These are phyloP conservation scores for Apis laboriosa DNA, from an alignment of 1,140 invertebrate species.

Conservation along the genomic window DNA sequence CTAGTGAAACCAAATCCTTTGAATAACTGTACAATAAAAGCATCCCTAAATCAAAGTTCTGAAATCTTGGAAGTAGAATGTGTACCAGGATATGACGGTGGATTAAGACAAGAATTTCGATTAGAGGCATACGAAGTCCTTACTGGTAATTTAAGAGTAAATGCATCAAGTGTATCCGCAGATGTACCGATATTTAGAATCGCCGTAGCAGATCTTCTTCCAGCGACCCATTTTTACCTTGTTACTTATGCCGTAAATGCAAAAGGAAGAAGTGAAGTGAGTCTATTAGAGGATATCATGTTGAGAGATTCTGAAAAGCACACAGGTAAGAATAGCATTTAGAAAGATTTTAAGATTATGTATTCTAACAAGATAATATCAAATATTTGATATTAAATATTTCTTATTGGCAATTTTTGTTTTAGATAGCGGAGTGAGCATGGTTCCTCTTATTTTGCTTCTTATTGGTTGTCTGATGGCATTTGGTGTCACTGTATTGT, in stretches of 20 bases:
- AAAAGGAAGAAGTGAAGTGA: slow-evolving; percentile 91
- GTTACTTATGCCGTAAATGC: slow-evolving; percentile 92
- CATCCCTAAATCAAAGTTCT: slow-evolving; percentile 85
- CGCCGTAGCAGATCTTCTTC: slow-evolving; percentile 84
- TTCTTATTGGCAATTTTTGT: slow-evolving; percentile 47
- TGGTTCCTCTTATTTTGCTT: slow-evolving; percentile 84
- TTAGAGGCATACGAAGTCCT: slow-evolving; percentile 89
- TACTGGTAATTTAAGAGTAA: slow-evolving; percentile 86
- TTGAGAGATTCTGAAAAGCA: slow-evolving; percentile 93
- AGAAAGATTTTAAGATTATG: not conserved
- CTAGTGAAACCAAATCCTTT: slow-evolving; percentile 89
- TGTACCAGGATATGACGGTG: slow-evolving; percentile 90
- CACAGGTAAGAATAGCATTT: slow-evolving; percentile 83
- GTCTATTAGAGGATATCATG: slow-evolving; percentile 91
- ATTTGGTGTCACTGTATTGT: slow-evolving; percentile 83
- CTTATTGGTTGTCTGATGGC: slow-evolving; percentile 84
- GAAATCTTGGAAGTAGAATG: slow-evolving; percentile 89
- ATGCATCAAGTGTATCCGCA: slow-evolving; percentile 81
- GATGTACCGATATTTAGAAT: slow-evolving; percentile 87
- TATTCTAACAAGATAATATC: too few species aligned
- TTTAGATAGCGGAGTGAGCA: slow-evolving; percentile 83
- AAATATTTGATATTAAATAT: not conserved
- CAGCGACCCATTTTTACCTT: slow-evolving; percentile 83
- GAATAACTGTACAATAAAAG: slow-evolving; percentile 90
- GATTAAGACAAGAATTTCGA: slow-evolving; percentile 90